Conservation (phyloP, 2,888 invertebrate species). For the Halictus quadricinctus region DNA sequence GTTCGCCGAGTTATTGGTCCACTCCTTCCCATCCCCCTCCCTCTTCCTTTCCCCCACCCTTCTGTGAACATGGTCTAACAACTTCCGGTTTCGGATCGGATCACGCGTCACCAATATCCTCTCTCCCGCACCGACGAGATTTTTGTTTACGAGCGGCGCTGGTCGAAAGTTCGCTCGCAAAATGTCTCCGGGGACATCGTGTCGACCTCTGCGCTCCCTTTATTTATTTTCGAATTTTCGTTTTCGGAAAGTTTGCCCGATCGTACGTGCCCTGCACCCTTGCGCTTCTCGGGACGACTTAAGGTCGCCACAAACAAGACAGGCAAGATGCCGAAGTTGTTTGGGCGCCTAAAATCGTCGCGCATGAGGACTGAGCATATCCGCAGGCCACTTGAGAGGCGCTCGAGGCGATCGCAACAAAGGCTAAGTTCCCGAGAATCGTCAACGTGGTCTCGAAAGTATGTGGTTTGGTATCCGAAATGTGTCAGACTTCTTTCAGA, state of each 20-base stretch:
- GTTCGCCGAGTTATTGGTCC: slow-evolving; percentile 49
- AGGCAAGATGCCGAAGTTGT: too few species aligned
- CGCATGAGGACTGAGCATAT: too few species aligned
- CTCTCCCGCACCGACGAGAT: not conserved
- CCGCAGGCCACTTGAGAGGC: too few species aligned
- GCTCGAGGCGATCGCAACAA: too few species aligned
- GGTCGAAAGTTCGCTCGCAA: not conserved
- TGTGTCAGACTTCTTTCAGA: too few species aligned
- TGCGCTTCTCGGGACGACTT: not conserved
- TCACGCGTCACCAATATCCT: slow-evolving; percentile 9
- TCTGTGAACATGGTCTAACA: slow-evolving; percentile 32
- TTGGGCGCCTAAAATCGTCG: too few species aligned
- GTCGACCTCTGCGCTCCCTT: too few species aligned
- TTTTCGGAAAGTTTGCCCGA: not conserved
- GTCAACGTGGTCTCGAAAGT: too few species aligned
- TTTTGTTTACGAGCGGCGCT: slow-evolving; percentile 23
- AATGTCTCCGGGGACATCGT: not conserved
- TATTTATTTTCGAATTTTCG: slow-evolving; percentile 1
- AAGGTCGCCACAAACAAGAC: too few species aligned
- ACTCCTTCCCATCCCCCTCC: not conserved
- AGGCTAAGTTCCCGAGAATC: too few species aligned
- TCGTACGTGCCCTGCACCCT: not conserved
- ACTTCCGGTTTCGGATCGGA: slow-evolving; percentile 43
- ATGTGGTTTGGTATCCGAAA: too few species aligned
- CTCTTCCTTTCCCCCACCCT: not conserved